A percentile compares a stretch with the other conserved stretches of the same genome.
These are phyloP conservation scores for Ichneumoninae sp. DNA, from an alignment of 2,888 invertebrate genomes.

Conservation along the genomic window DNA sequence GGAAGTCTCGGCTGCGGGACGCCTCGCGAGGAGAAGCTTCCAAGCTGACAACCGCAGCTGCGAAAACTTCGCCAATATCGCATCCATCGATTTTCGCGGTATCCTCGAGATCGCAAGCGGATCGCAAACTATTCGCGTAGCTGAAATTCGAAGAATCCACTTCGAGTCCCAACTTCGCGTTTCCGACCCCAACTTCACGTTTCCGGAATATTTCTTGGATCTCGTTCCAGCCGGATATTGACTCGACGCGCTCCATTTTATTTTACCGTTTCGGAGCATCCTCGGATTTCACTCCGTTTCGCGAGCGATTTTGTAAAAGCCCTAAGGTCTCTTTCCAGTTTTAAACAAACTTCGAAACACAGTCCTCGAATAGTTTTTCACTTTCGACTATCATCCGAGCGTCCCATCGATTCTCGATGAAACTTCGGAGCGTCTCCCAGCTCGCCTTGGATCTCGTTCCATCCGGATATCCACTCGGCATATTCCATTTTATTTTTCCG, in stretches of 20 bases:
- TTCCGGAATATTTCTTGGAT: not conserved
- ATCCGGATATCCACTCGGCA: not conserved
- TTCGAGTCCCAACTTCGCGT: not conserved
- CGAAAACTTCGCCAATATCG: slow-evolving; percentile 5
- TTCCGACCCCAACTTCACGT: not conserved
- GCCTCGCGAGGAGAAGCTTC: not conserved
- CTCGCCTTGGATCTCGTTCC: not conserved
- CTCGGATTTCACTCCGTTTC: not conserved
- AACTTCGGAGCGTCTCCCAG: not conserved
- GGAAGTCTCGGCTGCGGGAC: slow-evolving; percentile 48
- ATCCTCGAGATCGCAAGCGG: not conserved
- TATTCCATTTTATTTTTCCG: not conserved
- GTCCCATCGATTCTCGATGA: not conserved
- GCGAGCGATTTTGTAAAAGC: not conserved
- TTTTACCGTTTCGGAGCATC: not conserved
- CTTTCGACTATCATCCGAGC: not conserved
- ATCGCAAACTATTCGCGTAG: not conserved
- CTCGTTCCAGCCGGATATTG: not conserved
- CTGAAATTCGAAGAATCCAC: not conserved
- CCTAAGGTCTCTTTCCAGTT: not conserved
- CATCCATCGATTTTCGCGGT: not conserved
- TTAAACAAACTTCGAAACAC: not conserved
- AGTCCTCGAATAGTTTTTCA: not conserved
- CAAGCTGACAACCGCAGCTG: not conserved
- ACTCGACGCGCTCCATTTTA: not conserved